phyloP scores from a whole-genome alignment of 2,888 invertebrate genomes.

The Ditula angustiorana region DNA sequence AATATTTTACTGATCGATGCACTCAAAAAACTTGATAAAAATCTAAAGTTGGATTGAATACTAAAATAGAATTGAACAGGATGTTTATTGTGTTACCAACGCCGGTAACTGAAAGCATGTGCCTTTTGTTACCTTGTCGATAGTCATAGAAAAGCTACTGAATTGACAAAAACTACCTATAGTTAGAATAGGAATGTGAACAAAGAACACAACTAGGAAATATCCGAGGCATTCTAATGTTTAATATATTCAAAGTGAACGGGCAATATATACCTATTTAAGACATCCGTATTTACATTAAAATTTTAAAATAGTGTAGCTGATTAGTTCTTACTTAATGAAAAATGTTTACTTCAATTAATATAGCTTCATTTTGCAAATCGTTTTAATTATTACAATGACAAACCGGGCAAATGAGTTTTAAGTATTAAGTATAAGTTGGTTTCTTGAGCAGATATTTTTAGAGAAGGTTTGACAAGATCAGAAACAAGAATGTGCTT shows the following conservation, averaged over 20 bases:
- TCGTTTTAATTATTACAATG: too few relatives aligned
- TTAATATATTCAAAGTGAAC: neutral
- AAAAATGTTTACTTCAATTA: too few relatives aligned
- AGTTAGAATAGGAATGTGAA: conserved; percentile 24
- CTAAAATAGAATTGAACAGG: neutral
- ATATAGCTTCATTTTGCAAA: too few relatives aligned
- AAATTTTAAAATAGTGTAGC: conserved; percentile 42
- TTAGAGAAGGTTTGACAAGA: too few relatives aligned
- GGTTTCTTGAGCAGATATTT: too few relatives aligned
- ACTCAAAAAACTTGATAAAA: neutral
- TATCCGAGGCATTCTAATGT: neutral
- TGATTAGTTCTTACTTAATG: neutral
- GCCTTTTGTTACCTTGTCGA: neutral
- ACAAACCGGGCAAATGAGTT: too few relatives aligned
- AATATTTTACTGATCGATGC: neutral
- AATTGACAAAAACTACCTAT: too few relatives aligned
- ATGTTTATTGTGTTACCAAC: neutral
- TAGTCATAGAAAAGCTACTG: neutral
- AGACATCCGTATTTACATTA: neutral
- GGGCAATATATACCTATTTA: neutral
- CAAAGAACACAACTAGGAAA: conserved; percentile 11
- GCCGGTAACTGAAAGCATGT: neutral
- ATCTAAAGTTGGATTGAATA: neutral
- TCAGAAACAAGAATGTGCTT: too few relatives aligned
- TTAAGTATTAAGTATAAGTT: too few relatives aligned